Base-by-base conservation (phyloP, 1,140 invertebrate genomes). In the Oncopodura yosiiana region DNA sequence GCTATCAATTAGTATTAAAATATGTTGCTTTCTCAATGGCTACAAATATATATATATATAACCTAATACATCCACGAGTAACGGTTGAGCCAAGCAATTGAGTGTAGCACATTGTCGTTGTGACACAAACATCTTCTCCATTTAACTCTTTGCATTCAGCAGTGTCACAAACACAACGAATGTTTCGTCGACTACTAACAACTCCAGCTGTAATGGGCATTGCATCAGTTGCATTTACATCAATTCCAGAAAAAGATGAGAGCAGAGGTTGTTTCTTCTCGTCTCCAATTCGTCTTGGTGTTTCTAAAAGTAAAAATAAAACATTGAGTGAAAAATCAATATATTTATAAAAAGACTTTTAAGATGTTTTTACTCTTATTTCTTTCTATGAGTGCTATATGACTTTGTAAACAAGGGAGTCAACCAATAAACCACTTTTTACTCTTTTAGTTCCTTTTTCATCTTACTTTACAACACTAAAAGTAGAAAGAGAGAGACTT, bases 1-100 rank as follows among this genome's bases (percentile, higher is more conserved):
- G 32, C 46, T 49, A 49, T 49, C 46, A 49, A 49, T 49, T 49
- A 49, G 46, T 49, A 49, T 38, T 49, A 49, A 49, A 37, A 49
- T 49, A 49, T 49, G 46, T 49, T 49, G 32, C 19, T 49, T 49
- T 34, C 21, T 34, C 27, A 29, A 38, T 49, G 19, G 27, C 36
- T 29, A 34, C 27, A 30, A 23, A 19, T 27, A 24, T 38, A 26
- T 39, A 19, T 38, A 36, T 14, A 29, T 26, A 23, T 30, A 11
- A 53, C 51, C 42, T 37, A 27, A 37, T 53, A 41, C 51, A 53
- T 26, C 51, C 51, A 29, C 36, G 29, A 36, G 19, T 53, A 38
- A 53, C 14, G 21, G 26, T 24, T 16, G 37, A 39, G 12, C 45
- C 51, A 19, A 53, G 32, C 19, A 44, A 46, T 45, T 53, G 51